Conservation (phyloP, 1,140 invertebrate species). For the Drosophila novamexicana region DNA sequence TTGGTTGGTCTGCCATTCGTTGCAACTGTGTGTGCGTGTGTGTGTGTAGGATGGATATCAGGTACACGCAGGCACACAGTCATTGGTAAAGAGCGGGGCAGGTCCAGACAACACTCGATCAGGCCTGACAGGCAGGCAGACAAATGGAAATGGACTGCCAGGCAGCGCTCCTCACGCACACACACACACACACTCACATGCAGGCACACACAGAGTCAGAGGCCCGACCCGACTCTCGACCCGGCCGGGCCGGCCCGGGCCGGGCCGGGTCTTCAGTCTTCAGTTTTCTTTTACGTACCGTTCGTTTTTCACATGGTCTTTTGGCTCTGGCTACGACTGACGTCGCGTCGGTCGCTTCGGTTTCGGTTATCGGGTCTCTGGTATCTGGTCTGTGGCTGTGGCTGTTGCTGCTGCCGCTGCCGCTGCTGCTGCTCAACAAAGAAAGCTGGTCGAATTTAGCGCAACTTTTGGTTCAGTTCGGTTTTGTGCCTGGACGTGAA, state of each 20-base stretch:
- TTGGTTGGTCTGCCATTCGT: constrained; percentile 44
- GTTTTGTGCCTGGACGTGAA: constrained; percentile 81
- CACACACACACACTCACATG: constrained; percentile 13
- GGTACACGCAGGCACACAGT: constrained; percentile 11
- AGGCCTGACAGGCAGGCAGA: constrained; percentile 30
- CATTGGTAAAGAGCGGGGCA: constrained; percentile 24
- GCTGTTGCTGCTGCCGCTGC: constrained; percentile 5
- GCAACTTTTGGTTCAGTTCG: constrained; percentile 79
- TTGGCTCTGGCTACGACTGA: constrained; percentile 33
- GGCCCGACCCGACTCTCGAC: constrained; percentile 24
- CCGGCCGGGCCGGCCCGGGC: constrained; percentile 20
- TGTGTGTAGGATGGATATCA: constrained; percentile 19
- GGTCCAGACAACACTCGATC: constrained; percentile 32
- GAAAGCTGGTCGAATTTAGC: constrained; percentile 82
- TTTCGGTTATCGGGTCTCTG: constrained; percentile 52
- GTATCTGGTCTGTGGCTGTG: background rate
- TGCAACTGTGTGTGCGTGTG: background rate
- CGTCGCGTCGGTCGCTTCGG: constrained; percentile 45
- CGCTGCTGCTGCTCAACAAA: constrained; percentile 72
- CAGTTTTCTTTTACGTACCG: constrained; percentile 49
- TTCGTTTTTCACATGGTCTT: constrained; percentile 62
- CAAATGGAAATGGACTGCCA: constrained; percentile 31
- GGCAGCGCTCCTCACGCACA: constrained; percentile 16
- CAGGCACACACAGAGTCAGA: constrained; percentile 21
- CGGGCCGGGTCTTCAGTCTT: constrained; percentile 39